These are phyloP conservation scores for Hephaestus fuliginosus DNA, from an alignment of 2,797 vertebrate species.

Conservation along the genomic window DNA sequence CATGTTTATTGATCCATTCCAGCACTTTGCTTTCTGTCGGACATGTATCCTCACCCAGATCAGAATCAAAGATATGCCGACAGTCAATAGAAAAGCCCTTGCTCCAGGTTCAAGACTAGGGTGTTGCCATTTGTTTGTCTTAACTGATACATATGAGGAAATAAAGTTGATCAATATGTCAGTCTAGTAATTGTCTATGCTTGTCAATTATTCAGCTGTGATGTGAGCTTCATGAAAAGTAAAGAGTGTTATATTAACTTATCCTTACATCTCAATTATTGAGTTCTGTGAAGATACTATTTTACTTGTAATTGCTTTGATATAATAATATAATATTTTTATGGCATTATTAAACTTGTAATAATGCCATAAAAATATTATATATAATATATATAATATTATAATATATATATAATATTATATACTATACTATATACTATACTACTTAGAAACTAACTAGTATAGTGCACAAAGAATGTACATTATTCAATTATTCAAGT, in stretches of 20 bases:
- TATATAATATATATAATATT: neutral
- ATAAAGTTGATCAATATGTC: conserved; percentile 55
- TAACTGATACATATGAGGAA: conserved; percentile 47
- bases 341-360: neutral
- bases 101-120: conserved; percentile 32
- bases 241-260: conserved; percentile 18
- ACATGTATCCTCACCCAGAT: conserved; percentile 65
- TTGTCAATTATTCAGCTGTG: conserved; percentile 38
- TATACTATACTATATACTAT: too few relatives aligned
- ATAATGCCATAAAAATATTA: neutral
- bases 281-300: neutral
- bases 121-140: conserved; percentile 51
- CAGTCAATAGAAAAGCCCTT: conserved; percentile 61
- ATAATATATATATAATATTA: too few relatives aligned
- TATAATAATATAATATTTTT: neutral
- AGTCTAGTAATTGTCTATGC: conserved; percentile 55
- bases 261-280: conserved; percentile 6
- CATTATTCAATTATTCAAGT: neutral
- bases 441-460: neutral
- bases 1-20: conserved; percentile 65
- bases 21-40: conserved; percentile 44
- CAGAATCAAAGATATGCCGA: conserved; percentile 62
- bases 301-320: neutral
- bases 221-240: conserved; percentile 16
- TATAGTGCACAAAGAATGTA: neutral